Evolutionary conservation across 1,140 invertebrate species (phyloP).

Genomic region (Drosophila tani): DNA sequence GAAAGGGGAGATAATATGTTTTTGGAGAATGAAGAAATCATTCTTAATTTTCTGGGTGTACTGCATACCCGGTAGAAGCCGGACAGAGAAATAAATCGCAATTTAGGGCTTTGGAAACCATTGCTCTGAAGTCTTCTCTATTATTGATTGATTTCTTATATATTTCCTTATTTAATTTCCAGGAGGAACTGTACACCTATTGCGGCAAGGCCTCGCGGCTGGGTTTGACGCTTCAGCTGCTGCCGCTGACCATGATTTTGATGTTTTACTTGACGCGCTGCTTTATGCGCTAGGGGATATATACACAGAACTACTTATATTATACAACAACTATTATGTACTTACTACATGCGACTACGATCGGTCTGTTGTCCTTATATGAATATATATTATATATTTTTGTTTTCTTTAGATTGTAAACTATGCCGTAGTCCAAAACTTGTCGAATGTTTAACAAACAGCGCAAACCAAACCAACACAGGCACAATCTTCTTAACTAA

Average conservation of each 20-base stretch:
- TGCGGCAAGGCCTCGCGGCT: slow-evolving; percentile 79
- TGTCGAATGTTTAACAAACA: slow-evolving; percentile 76
- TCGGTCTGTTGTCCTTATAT: slow-evolving; percentile 62
- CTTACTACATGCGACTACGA: slow-evolving; percentile 61
- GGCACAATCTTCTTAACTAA: slow-evolving; percentile 68
- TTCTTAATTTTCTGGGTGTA: too few species aligned
- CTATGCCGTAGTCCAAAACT: slow-evolving; percentile 72
- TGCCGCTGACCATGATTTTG: slow-evolving; percentile 79
- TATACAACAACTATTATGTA: slow-evolving; percentile 54
- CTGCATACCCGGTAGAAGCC: too few species aligned
- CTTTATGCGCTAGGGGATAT: slow-evolving; percentile 72
- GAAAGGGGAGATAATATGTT: too few species aligned
- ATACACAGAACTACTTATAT: slow-evolving; percentile 53
- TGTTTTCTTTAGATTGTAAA: slow-evolving; percentile 53
- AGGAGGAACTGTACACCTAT: slow-evolving; percentile 80
- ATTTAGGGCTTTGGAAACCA: too few species aligned
- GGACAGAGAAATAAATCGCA: too few species aligned
- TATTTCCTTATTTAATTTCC: background rate
- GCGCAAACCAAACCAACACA: slow-evolving; percentile 43
- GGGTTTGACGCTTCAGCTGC: slow-evolving; percentile 63
- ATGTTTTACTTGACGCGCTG: slow-evolving; percentile 75
- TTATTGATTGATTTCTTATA: background rate
- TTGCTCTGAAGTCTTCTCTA: too few species aligned
- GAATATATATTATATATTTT: slow-evolving; percentile 30
- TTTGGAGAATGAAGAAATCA: too few species aligned